Base-by-base conservation (phyloP, 2,797 vertebrate species). In the Mallotus villosus region DNA sequence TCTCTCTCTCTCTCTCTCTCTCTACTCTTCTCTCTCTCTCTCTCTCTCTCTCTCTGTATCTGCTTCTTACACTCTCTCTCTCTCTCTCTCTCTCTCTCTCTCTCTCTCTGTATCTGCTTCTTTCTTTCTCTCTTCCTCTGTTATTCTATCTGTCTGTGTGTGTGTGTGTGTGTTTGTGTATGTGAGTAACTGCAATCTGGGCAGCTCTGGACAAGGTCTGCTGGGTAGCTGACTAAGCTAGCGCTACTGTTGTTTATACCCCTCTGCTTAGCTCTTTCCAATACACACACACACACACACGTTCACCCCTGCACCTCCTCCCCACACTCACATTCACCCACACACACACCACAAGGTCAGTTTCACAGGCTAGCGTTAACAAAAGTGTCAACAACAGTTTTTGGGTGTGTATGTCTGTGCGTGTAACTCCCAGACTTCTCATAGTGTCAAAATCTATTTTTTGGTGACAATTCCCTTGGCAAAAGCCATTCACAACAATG, bases 171-270 rank as follows among this genome's bases (percentile, higher is more conserved):
- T 29, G 29, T 29, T 2, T 29, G 29, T 29, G 32, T 34, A 7
- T 34, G 5, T 34, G 32, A 34, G 32, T 34, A 57, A 68, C 51
- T 29, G 53, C 32, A 71, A 74, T 72, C 49, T 58, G 32, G 65
- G 60, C 67, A 63, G 7, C 41, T 24, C 68, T 63, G 46, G 24
- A 79, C 82, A 87, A 84, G 82, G 81, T 82, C 85, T 76, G 65
- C 79, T 63, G 68, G 32, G 67, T 59, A 75, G 86, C 81, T 86
- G 86, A 88, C 75, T 67, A 75, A 78, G 82, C 79, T 71, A 51
- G 70, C 46, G 51, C 61, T 78, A 53, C 75, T 76, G 68, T 82
- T 87, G 79, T 89, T 88, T 85, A 84, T 83, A 73, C 53, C 76
- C 74, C 72, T 46, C 73, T 69, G 69, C 32, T 34, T 34, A 34